Evolutionary conservation across 2,797 vertebrate species (phyloP).

Genomic region (Pseudotriccus pelzelni): DNA sequence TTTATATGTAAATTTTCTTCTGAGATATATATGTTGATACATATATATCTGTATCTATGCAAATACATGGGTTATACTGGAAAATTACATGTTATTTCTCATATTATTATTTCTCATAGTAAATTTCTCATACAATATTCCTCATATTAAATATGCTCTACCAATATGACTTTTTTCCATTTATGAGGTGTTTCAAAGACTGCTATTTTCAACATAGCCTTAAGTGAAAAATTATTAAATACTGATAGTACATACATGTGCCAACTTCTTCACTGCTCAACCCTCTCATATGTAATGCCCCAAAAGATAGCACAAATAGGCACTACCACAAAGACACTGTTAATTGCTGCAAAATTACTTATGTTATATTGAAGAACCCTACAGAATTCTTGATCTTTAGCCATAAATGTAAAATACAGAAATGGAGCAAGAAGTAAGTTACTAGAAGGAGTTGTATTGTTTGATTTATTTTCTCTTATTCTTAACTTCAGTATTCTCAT

Average conservation of each 20-base stretch:
- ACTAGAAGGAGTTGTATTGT: not conserved
- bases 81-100: not conserved
- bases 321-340: not conserved
- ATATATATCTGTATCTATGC: not conserved
- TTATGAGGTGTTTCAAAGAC: not conserved
- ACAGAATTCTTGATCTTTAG: not conserved
- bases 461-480: not conserved
- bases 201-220: not conserved
- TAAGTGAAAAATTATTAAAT: not conserved
- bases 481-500: not conserved
- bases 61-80: not conserved
- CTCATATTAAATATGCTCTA: not conserved
- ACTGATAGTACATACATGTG: fast-evolving
- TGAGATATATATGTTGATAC: fast-evolving
- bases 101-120: not conserved
- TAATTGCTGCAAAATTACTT: not conserved
- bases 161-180: not conserved
- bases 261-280: not conserved
- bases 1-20: not conserved
- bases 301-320: not conserved
- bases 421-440: not conserved
- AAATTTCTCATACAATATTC: not conserved
- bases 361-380: not conserved
- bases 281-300: not conserved
- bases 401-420: not conserved